These are phyloP conservation scores for Pachypanchax playfairii DNA, from an alignment of 2,113 vertebrate genomes.

Conservation along the genomic window DNA sequence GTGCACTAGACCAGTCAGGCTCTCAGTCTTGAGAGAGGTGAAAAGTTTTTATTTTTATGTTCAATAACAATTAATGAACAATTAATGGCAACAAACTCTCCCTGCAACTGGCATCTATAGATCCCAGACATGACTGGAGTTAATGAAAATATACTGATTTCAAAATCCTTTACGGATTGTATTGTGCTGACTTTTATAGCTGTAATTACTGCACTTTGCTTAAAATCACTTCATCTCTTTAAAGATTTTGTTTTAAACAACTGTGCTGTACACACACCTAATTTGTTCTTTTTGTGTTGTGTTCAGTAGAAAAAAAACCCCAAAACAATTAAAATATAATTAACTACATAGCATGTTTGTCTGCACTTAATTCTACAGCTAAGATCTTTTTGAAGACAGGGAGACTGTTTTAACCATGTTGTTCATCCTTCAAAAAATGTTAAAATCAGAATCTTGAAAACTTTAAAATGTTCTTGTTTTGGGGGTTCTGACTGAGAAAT, in stretches of 20 bases:
- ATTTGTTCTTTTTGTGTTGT: too few species aligned
- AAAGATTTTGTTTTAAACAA: not conserved
- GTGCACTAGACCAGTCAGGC: not conserved
- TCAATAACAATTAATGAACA: not conserved
- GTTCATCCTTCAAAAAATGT: too few species aligned
- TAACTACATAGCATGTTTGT: too few species aligned
- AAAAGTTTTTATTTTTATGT: not conserved
- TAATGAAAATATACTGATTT: too few species aligned
- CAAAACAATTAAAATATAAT: not conserved
- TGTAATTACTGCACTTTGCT: not conserved
- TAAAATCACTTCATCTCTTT: not conserved
- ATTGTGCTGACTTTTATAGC: not conserved
- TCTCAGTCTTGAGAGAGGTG: not conserved
- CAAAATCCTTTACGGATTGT: not conserved
- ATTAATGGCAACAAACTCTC: not conserved
- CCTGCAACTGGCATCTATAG: not conserved
- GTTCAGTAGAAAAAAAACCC: too few species aligned
- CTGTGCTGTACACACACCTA: too few species aligned
- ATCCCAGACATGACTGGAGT: too few species aligned
- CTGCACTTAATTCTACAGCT: not conserved
- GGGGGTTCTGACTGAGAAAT: too few species aligned
- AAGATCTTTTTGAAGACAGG: not conserved
- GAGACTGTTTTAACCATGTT: too few species aligned
- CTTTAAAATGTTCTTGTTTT: too few species aligned
- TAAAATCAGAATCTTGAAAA: too few species aligned